Conservation (phyloP, 2,888 invertebrate species). For the Nemurella pictetii region DNA sequence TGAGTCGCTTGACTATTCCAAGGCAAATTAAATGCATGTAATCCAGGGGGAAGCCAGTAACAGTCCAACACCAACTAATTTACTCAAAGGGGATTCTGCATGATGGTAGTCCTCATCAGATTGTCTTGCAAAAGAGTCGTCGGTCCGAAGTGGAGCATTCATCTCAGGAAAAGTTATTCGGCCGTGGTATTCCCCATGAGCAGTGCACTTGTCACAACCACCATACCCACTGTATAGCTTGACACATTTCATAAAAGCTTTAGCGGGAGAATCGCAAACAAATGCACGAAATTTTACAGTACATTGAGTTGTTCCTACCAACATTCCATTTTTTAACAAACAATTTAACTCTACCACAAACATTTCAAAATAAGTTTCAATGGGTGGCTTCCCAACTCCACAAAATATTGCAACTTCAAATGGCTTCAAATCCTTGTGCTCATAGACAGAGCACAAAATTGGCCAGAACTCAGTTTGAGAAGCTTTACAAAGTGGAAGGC, state of each 20-base stretch:
- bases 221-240: conserved; percentile 35
- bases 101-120: not conserved
- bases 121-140: conserved; percentile 27
- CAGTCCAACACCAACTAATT: conserved; percentile 33
- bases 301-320: too few species aligned
- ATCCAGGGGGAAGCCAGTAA: conserved; percentile 35
- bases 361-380: too few species aligned
- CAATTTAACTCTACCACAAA: too few species aligned
- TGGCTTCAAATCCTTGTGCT: too few species aligned
- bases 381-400: too few species aligned
- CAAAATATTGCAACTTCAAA: not conserved
- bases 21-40: conserved; percentile 41
- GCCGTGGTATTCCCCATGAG: too few species aligned
- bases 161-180: too few species aligned
- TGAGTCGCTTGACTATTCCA: conserved; percentile 36
- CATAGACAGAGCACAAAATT: not conserved
- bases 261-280: conserved; percentile 39
- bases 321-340: too few species aligned
- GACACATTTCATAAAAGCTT: conserved; percentile 32
- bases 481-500: not conserved
- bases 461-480: conserved; percentile 13
- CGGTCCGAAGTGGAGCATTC: not conserved
- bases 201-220: conserved; percentile 37
- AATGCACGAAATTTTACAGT: conserved; percentile 25
- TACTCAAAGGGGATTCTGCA: conserved; percentile 11